A percentile compares a stretch with the other conserved stretches of the same genome.
Evolutionary conservation across 1,140 invertebrate species (phyloP).

Genomic region (Papilio aristodemus): DNA sequence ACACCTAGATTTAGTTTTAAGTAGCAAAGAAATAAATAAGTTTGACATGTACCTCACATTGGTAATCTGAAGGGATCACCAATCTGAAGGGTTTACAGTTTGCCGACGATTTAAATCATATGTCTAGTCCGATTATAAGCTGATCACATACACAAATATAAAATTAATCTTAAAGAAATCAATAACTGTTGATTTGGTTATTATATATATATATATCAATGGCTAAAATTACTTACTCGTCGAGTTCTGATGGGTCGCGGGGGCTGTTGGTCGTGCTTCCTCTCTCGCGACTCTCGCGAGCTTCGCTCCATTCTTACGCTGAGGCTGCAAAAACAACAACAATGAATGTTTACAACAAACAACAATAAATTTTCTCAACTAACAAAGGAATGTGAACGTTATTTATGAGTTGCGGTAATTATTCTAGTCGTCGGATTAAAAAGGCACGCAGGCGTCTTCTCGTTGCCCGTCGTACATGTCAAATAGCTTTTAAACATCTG

Average conservation of each 20-base stretch:
- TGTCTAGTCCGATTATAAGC: no score
- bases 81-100: no score
- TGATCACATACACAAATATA: no score
- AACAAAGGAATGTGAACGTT: constrained; percentile 35
- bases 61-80: no score
- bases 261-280: constrained; percentile 48
- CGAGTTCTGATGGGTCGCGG: constrained; percentile 38
- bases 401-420: constrained; percentile 30
- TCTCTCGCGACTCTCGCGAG: constrained; percentile 56
- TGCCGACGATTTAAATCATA: no score
- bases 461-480: constrained; percentile 41
- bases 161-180: no score
- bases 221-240: no score
- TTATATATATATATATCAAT: no score
- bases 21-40: no score
- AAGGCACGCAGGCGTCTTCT: constrained; percentile 37
- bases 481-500: constrained; percentile 45
- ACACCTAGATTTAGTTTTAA: no score
- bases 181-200: no score
- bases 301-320: constrained; percentile 46
- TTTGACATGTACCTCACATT: no score
- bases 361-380: constrained; percentile 29
- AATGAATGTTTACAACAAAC: constrained; percentile 19
- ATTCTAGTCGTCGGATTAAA: constrained; percentile 34
- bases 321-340: constrained; percentile 46